These are phyloP conservation scores for Brachynemurus nebulosus DNA, from an alignment of 2,888 invertebrate genomes.

Conservation along the genomic window DNA sequence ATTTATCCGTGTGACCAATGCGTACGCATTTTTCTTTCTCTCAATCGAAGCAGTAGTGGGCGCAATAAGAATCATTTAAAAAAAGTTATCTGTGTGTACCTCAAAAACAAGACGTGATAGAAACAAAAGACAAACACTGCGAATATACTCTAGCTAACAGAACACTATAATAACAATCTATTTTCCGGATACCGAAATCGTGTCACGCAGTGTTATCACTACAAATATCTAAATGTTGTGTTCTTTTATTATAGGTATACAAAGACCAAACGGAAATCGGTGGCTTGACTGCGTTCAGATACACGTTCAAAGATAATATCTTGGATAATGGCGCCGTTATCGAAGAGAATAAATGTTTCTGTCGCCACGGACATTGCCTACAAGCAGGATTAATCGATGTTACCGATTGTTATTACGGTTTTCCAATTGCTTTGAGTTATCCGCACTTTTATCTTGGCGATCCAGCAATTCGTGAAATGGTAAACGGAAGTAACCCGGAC, in stretches of 20 bases:
- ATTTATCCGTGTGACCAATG: too few relatives aligned
- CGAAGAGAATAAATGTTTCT: constrained; percentile 71
- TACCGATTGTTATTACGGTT: constrained; percentile 77
- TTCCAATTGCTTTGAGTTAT: constrained; percentile 77
- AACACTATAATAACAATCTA: too few relatives aligned
- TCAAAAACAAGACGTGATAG: too few relatives aligned
- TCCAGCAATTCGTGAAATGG: constrained; percentile 42
- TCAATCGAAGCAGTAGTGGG: too few relatives aligned
- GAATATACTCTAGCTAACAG: too few relatives aligned
- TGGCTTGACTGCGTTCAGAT: constrained; percentile 55
- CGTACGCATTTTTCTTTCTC: too few relatives aligned
- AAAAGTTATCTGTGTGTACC: too few relatives aligned
- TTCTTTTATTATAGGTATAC: constrained; percentile 39
- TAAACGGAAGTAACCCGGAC: constrained; percentile 55
- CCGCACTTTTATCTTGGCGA: constrained; percentile 76
- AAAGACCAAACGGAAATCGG: constrained; percentile 43
- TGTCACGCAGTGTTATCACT: too few relatives aligned
- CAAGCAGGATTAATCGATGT: constrained; percentile 69
- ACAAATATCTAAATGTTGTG: too few relatives aligned
- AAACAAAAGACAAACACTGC: too few relatives aligned
- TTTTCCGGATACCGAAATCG: too few relatives aligned
- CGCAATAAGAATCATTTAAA: too few relatives aligned
- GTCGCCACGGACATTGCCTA: constrained; percentile 55
- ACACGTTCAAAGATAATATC: constrained; percentile 60
- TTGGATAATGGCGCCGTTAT: constrained; percentile 61